Evolutionary conservation across 1,140 invertebrate species (phyloP).

Genomic region (Sarcophaga peregrina): DNA sequence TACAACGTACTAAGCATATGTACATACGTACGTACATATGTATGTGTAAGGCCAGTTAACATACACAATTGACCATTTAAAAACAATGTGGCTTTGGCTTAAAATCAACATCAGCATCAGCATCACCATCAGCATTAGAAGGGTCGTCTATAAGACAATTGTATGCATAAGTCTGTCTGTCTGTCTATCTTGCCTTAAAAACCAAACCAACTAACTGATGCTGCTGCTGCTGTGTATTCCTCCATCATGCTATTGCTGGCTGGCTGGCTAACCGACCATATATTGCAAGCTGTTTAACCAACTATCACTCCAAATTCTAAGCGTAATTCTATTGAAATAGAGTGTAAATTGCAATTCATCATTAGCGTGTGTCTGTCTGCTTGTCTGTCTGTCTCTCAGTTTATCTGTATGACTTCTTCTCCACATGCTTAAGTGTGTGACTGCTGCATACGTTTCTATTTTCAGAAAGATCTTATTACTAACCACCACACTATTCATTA

Average conservation of each 20-base stretch:
- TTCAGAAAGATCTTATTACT: neutral
- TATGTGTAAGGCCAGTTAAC: no score
- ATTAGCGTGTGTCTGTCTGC: neutral
- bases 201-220: no score
- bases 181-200: neutral
- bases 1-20: no score
- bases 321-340: slow-evolving; percentile 39
- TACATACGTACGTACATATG: no score
- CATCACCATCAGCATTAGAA: slow-evolving; percentile 1
- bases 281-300: slow-evolving; percentile 14
- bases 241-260: no score
- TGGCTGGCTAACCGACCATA: no score
- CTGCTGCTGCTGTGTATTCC: no score
- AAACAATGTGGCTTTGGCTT: no score
- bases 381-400: no score
- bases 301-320: slow-evolving; percentile 39
- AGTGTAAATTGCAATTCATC: slow-evolving; percentile 40
- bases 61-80: no score
- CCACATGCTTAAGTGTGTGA: no score
- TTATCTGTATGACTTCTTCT: no score
- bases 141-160: neutral
- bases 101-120: neutral
- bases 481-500: neutral
- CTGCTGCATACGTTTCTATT: neutral
- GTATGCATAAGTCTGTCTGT: slow-evolving; percentile 5